These are phyloP conservation scores for Ptychadena robeensis DNA, from an alignment of 2,797 vertebrate species.

Conservation along the genomic window DNA sequence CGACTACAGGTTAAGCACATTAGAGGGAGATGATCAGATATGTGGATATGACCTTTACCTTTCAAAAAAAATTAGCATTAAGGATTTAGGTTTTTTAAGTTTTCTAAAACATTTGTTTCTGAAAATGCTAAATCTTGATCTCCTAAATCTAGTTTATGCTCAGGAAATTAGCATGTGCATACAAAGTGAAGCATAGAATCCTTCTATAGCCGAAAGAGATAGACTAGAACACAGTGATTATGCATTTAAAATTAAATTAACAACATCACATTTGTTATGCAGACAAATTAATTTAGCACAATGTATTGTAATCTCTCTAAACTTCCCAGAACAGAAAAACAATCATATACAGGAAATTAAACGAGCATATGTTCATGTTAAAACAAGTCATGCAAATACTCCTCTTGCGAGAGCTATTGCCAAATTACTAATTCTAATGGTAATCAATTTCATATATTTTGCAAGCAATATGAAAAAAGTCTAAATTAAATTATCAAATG, in stretches of 20 bases:
- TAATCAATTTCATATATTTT: constrained; percentile 57
- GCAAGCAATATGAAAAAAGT: constrained; percentile 46
- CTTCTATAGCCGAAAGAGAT: constrained; percentile 21
- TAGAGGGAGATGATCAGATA: no score
- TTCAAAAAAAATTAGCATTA: no score
- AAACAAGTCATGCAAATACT: constrained; percentile 40
- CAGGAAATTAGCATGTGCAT: neutral
- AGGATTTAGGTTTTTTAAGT: no score
- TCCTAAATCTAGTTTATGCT: neutral
- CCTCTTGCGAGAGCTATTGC: constrained; percentile 39
- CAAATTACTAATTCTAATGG: constrained; percentile 53
- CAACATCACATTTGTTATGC: constrained; percentile 48
- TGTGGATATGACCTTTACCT: no score
- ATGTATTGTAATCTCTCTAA: constrained; percentile 55
- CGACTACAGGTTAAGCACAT: no score
- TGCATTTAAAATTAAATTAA: constrained; percentile 46
- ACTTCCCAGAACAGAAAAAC: constrained; percentile 51
- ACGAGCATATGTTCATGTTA: constrained; percentile 59
- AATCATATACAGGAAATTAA: constrained; percentile 58
- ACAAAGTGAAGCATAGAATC: neutral
- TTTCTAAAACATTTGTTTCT: neutral
- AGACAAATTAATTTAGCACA: constrained; percentile 47
- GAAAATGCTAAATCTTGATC: neutral
- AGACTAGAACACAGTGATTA: constrained; percentile 22
- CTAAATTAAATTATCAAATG: constrained; percentile 48